phyloP scores from a whole-genome alignment of 2,888 invertebrate species.

The Autographa gamma region DNA sequence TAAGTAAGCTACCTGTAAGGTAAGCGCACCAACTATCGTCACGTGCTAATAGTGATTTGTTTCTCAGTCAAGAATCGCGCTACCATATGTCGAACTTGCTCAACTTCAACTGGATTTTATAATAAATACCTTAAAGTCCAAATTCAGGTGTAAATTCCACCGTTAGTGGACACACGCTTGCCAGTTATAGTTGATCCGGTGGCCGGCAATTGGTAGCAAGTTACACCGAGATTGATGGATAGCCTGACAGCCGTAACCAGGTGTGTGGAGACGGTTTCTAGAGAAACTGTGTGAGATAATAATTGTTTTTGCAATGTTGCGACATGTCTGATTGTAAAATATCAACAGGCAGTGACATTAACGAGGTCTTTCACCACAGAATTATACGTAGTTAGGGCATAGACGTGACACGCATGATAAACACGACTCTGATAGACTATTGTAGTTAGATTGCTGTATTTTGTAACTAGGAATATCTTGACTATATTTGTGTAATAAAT shows the following conservation, averaged over 20 bases:
- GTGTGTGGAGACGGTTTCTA: slow-evolving; percentile 76
- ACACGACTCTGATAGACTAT: slow-evolving; percentile 23
- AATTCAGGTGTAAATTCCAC: slow-evolving; percentile 52
- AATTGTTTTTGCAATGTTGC: slow-evolving; percentile 64
- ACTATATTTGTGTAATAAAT: background rate
- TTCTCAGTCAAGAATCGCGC: slow-evolving; percentile 62
- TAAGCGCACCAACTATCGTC: slow-evolving; percentile 71
- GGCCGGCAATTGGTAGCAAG: slow-evolving; percentile 76
- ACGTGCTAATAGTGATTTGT: slow-evolving; percentile 79
- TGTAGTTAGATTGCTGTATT: slow-evolving; percentile 20
- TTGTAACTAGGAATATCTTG: slow-evolving; percentile 8
- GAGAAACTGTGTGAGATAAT: slow-evolving; percentile 72
- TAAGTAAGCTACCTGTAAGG: slow-evolving; percentile 68
- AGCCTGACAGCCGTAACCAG: slow-evolving; percentile 76
- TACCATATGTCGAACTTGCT: slow-evolving; percentile 62
- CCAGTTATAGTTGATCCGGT: slow-evolving; percentile 76
- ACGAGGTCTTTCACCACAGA: slow-evolving; percentile 58
- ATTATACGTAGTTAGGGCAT: slow-evolving; percentile 57
- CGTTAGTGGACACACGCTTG: slow-evolving; percentile 54
- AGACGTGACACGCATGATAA: slow-evolving; percentile 33
- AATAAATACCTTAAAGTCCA: slow-evolving; percentile 60
- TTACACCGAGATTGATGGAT: slow-evolving; percentile 81
- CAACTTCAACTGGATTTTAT: slow-evolving; percentile 56
- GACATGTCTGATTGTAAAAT: slow-evolving; percentile 54
- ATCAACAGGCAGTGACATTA: slow-evolving; percentile 50